phyloP scores from a whole-genome alignment of 2,797 vertebrate genomes.

The Notolepis coatsorum region DNA sequence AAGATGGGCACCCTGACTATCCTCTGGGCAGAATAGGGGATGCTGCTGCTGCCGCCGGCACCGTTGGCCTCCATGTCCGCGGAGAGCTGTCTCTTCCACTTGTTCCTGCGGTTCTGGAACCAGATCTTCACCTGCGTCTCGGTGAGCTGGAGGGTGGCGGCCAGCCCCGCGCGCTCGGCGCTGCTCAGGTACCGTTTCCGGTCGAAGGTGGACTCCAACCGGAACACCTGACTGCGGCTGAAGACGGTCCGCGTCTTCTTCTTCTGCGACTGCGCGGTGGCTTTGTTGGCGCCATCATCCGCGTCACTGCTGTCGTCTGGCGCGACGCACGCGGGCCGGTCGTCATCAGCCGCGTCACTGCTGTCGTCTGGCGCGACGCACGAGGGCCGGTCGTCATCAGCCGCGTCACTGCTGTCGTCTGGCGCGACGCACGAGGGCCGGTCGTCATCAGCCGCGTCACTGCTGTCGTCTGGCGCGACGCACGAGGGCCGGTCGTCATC shows the following conservation, averaged over 20 bases:
- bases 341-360: conserved; percentile 56
- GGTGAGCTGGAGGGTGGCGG: conserved; percentile 80
- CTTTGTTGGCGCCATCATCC: conserved; percentile 30
- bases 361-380: no score
- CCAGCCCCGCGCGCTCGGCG: conserved; percentile 78
- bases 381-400: no score
- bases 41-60: conserved; percentile 48
- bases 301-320: conserved; percentile 45
- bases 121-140: conserved; percentile 90
- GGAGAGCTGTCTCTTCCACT: conserved; percentile 89
- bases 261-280: conserved; percentile 70
- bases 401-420: no score
- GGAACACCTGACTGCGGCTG: conserved; percentile 90
- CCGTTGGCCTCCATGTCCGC: conserved; percentile 80
- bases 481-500: no score
- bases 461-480: no score
- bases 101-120: conserved; percentile 89
- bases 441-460: conserved; percentile 53
- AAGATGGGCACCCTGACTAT: conserved; percentile 88
- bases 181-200: conserved; percentile 87
- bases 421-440: conserved; percentile 37
- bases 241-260: conserved; percentile 91
- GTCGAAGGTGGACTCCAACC: conserved; percentile 92
- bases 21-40: conserved; percentile 81
- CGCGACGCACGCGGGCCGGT: conserved; percentile 37